Conservation (phyloP, 2,888 invertebrate genomes). For the Platycheirus albimanus region DNA sequence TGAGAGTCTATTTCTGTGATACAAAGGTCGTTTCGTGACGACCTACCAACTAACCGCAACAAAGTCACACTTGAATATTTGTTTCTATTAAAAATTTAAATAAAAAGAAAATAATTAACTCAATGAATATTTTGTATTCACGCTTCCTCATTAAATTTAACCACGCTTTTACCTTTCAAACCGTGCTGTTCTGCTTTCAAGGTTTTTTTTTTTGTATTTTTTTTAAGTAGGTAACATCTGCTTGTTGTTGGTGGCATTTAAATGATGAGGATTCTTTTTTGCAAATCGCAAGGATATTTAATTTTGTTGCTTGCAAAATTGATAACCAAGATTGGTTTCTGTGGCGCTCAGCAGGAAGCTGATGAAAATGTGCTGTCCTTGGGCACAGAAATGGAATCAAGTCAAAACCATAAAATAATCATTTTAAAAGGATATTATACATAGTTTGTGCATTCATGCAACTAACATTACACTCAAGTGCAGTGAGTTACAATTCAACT, state of each 20-base stretch:
- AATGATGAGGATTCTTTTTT: too few relatives aligned
- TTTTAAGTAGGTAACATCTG: too few relatives aligned
- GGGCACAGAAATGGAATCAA: neutral
- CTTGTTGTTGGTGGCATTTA: too few relatives aligned
- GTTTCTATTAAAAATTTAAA: conserved; percentile 8
- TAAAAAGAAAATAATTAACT: neutral
- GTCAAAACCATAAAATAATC: neutral
- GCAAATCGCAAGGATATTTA: too few relatives aligned
- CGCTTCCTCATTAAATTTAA: neutral
- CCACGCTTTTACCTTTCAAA: neutral
- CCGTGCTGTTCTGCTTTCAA: neutral
- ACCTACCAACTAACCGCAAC: neutral
- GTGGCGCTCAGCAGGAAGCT: neutral
- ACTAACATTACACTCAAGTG: too few relatives aligned
- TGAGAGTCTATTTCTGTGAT: neutral
- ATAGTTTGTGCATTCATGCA: neutral
- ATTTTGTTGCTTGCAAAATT: too few relatives aligned
- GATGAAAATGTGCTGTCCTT: neutral
- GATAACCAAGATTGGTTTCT: neutral
- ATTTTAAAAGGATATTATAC: neutral
- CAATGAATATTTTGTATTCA: neutral
- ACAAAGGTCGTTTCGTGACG: neutral
- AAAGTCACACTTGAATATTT: neutral
- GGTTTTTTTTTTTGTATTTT: too few relatives aligned
- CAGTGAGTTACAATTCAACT: too few relatives aligned